Conservation (phyloP, 2,797 vertebrate genomes). For the Rhinoraja longicauda region DNA sequence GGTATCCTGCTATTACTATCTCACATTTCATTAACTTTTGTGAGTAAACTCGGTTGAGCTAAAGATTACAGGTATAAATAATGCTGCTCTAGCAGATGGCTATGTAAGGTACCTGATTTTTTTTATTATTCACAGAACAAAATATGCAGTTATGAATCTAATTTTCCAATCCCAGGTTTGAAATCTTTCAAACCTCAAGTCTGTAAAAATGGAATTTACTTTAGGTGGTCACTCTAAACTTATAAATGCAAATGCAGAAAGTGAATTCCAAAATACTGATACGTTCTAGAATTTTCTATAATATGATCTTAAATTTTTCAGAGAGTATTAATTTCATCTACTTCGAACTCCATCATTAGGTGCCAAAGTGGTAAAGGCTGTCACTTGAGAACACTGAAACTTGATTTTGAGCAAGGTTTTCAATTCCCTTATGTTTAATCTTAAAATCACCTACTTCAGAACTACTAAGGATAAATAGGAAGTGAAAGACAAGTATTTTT, state of each 20-base stretch:
- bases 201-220: not conserved
- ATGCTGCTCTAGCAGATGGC: too few species aligned
- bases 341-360: not conserved
- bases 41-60: too few species aligned
- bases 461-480: not conserved
- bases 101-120: too few species aligned
- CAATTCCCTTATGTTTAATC: not conserved
- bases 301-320: not conserved
- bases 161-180: not conserved
- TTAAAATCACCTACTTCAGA: not conserved
- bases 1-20: too few species aligned
- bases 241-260: not conserved
- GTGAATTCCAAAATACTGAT: not conserved
- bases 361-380: not conserved
- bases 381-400: not conserved
- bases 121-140: not conserved
- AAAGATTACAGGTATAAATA: too few species aligned
- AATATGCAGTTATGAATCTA: not conserved
- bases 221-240: not conserved
- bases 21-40: too few species aligned
- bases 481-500: not conserved
- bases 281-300: not conserved
- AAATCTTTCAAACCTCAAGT: not conserved
- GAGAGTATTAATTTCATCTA: not conserved
- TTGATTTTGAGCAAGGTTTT: not conserved